Conservation (phyloP, 2,888 invertebrate species). For the Sympetrum striolatum region DNA sequence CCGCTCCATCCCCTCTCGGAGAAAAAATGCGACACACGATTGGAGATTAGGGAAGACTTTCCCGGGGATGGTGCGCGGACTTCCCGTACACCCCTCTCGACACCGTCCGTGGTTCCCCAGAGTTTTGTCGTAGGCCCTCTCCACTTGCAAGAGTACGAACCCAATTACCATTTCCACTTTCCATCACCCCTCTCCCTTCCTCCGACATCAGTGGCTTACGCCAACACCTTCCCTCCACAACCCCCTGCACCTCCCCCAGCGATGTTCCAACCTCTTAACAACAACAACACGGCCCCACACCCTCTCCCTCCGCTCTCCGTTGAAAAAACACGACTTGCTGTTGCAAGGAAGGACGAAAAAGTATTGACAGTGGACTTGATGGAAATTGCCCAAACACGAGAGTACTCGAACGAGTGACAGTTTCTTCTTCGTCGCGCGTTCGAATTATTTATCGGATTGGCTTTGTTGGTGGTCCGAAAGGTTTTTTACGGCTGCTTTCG, state of each 20-base stretch:
- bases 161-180: conserved; percentile 37
- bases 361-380: conserved; percentile 25
- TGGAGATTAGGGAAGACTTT: not conserved
- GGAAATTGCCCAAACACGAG: not conserved
- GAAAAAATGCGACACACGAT: not conserved
- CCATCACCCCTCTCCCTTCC: not conserved
- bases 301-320: not conserved
- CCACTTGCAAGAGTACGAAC: conserved; percentile 6
- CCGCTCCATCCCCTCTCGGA: not conserved
- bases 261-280: conserved; percentile 1
- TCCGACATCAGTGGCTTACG: not conserved
- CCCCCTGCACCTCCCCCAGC: not conserved
- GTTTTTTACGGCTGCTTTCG: not conserved
- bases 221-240: not conserved
- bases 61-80: not conserved
- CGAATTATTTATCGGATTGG: too few species aligned
- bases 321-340: conserved; percentile 14
- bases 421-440: not conserved
- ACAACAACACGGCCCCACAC: not conserved
- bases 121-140: not conserved
- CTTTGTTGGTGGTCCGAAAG: not conserved
- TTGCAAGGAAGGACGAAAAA: not conserved
- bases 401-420: not conserved
- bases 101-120: conserved; percentile 13
- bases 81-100: not conserved